Base-by-base conservation (phyloP, 2,113 vertebrate genomes). In the Condylura cristata region DNA sequence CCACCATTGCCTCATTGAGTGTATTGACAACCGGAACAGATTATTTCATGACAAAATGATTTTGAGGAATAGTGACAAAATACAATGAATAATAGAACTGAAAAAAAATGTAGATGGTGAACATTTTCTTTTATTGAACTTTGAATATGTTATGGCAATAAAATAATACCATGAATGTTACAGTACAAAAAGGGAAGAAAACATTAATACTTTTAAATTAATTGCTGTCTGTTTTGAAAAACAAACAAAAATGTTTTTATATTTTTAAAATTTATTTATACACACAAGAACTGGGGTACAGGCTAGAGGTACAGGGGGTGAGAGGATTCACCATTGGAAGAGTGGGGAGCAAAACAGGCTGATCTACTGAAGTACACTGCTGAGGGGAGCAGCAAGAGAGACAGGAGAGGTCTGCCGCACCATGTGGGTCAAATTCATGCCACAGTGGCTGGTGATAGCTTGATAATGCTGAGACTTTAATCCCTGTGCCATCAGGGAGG, bases 41-140 rank as follows among this genome's bases (percentile, higher is more conserved):
- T 39, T 10, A 70, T 85, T 96, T 87, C 24, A 87, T 90, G 30
- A 75, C 17, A 84, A 95, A 83, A 83, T 93, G 46, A 71, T 72
- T 41, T 89, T 71, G 20, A 81, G 34, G 17, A 91, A 51, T 84
- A 90, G 46, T 86, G 18, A 72, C 34, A 26, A 80, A 30, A 88
- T 70, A 76, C 41, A 75, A 41, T 75, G 32, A 93, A 68, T 88
- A 85, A 75, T 71, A 78, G 53, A 76, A 81, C 4, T 89, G 66
- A 79, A 90, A 90, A 82, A 26, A 88, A 58, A 86, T 78, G 10
- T 81, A 89, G 68, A 70, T 6, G 68, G 18, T 41, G 87, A 85
- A 44, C 3, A 68, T 81, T 91, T 93, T 95, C 32, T 83, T 93
- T 72, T 48, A 53, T 44, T 85, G 61, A 80, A 94, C 4, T 46